Evolutionary conservation across 2,113 vertebrate species (phyloP).

Genomic region (Aptenodytes forsteri): DNA sequence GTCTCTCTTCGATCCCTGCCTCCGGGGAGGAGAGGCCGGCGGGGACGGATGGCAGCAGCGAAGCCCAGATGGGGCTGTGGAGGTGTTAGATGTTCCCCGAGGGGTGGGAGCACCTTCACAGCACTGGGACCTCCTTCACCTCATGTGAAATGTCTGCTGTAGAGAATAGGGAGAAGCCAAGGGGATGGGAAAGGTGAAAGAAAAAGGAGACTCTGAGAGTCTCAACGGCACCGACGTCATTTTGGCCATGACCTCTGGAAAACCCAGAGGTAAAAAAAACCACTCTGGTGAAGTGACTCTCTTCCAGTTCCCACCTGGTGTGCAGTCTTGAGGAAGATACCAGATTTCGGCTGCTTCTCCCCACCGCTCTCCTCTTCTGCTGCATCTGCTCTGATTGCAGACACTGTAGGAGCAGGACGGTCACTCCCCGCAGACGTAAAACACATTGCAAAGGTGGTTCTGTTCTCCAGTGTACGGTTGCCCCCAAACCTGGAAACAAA

Average conservation of each 20-base stretch:
- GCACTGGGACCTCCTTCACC: background rate
- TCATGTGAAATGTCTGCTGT: background rate
- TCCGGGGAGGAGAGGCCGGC: fast-evolving
- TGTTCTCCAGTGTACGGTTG: background rate
- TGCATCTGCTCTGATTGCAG: background rate
- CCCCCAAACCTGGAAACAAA: background rate
- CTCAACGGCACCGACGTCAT: background rate
- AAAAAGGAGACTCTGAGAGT: background rate
- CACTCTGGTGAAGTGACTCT: background rate
- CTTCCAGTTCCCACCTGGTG: background rate
- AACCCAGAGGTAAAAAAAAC: background rate
- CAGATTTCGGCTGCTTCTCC: background rate
- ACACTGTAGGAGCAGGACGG: fast-evolving
- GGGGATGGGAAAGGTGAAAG: background rate
- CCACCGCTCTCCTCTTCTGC: background rate
- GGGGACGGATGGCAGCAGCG: fast-evolving
- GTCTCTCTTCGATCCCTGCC: background rate
- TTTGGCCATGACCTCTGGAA: background rate
- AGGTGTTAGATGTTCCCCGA: fast-evolving
- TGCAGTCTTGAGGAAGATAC: background rate
- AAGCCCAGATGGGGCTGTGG: background rate
- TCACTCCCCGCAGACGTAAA: background rate
- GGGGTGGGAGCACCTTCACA: background rate
- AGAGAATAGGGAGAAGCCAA: background rate
- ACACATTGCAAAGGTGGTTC: background rate